A percentile compares a stretch with the other conserved stretches of the same genome.
These are phyloP conservation scores for Pteruthius melanotis DNA, from an alignment of 2,113 vertebrate species.

Conservation along the genomic window DNA sequence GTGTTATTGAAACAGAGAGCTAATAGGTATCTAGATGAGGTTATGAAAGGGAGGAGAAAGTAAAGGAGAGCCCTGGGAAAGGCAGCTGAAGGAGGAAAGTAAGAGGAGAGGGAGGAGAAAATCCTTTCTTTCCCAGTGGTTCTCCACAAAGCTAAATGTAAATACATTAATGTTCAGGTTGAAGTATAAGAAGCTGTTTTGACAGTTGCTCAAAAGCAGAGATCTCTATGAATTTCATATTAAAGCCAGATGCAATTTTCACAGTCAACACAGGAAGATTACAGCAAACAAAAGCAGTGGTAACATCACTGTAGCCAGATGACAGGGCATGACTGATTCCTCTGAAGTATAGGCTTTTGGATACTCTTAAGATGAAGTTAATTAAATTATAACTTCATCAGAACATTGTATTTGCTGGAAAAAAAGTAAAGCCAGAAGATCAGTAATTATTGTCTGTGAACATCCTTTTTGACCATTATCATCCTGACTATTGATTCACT, in stretches of 20 bases:
- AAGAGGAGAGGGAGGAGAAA: background rate
- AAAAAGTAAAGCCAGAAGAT: background rate
- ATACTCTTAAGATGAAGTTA: background rate
- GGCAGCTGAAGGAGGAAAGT: background rate
- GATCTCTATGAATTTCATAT: conserved; percentile 22
- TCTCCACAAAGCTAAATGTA: background rate
- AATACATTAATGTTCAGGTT: conserved; percentile 1
- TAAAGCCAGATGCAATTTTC: background rate
- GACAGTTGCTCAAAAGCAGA: conserved; percentile 14
- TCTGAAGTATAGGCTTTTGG: background rate
- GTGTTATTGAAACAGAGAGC: conserved; percentile 62
- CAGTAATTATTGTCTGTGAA: background rate
- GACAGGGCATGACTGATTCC: background rate
- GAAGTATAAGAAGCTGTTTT: conserved; percentile 23
- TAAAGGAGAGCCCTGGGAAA: background rate
- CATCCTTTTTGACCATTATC: background rate
- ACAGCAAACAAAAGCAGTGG: background rate
- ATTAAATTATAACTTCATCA: background rate
- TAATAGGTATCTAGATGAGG: conserved; percentile 61
- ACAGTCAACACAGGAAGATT: background rate
- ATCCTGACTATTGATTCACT: background rate
- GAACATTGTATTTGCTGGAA: background rate
- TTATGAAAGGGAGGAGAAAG: background rate
- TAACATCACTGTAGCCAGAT: background rate
- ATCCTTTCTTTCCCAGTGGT: conserved; percentile 13